Base-by-base conservation (phyloP, 53 echinoderm and acorn worm species). In the Antedon mediterranea region DNA sequence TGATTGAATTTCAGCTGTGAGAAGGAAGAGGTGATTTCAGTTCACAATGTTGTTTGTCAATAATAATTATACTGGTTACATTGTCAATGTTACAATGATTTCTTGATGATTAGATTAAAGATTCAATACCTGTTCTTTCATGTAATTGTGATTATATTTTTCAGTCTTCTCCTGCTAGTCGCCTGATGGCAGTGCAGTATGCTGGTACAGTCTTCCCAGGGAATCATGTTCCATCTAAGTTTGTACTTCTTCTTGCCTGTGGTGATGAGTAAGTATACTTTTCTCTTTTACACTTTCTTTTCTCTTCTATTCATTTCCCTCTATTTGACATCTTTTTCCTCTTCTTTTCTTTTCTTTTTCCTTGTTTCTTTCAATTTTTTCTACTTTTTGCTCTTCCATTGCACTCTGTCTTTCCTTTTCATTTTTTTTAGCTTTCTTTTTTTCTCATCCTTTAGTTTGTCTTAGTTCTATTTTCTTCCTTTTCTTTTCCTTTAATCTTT, bases 141-240 rank as follows among this genome's bases (percentile, higher is more conserved):
- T n/a, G n/a, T n/a, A n/a, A n/a, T n/a, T n/a, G n/a, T n/a, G n/a
- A n/a, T n/a, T n/a, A n/a, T n/a, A n/a, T 81, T 9, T 33, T 33
- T 7, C 30, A 72, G 72, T 42, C 43, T 26, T 76, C 78, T 43
- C 78, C 83, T 1, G 83, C 82, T 20, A 80, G 83, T 9, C 79
- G 88, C 8, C 34, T 91, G 74, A 91, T 91, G 91, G 88, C 91
- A 0, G 81, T 91, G n/a, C 91, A 91, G 43, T 91, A 91, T 77
- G 91, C 91, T 31, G 88, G 82, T 5, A 42, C 84, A 18, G 86
- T 81, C 0, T 88, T 91, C 81, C 84, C 86, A 28, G 81, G 82
- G 4, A 83, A 81, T 41, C 88, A 91, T 32, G 32, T 82, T 7
- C 43, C 44, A 32, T 91, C 91, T 41, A 91, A 86, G 76, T 91